Evolutionary conservation across 1,140 invertebrate genomes (phyloP), one percentile per base, ranked within the genome.

Genomic region (Coenobita brevimanus): DNA sequence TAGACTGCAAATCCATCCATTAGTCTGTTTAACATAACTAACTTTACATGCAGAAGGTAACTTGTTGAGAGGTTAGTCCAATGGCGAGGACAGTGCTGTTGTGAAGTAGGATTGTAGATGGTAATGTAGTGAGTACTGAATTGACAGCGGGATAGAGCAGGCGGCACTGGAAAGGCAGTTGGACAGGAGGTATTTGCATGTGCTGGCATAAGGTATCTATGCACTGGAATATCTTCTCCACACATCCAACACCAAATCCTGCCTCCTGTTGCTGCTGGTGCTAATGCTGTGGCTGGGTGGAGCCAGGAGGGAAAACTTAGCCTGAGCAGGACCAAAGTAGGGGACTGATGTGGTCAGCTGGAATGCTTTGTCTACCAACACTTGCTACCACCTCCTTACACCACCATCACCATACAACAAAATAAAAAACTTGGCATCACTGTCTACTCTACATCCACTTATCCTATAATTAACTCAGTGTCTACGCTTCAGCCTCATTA

Each of bases 141-240:
- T 27, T 83, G 82, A 3, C 83, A 76, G 33, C 69, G 83, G 62
- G 89, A 91, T n/a, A n/a, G n/a, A n/a, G n/a, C 38, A 82, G 64
- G 43, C 82, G 79, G 67, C 90, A 90, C 81, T 87, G 81, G 89
- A 88, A 90, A 41, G 89, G 89, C 67, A 81, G 71, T 76, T 93
- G 92, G 1, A 92, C 93, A 0, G 93, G 93, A 50, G 89, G 89
- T 0, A 88, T 86, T 36, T 89, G 87, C 75, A 93, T 92, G 90
- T 94, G 93, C 73, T 78, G 50, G 33, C 78, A 33, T 43, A 81
- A 88, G 81, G 81, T 88, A 43, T 88, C 86, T 82, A 50, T 81
- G 38, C 86, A 41, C 75, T 88, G 86, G 67, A 88, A n/a, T 76
- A 64, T 81, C 43, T 78, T 88, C 62, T 21, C 79, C 78, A 36